Base-by-base conservation (phyloP, 2,888 invertebrate genomes). In the Omphaloscelis lunosa region DNA sequence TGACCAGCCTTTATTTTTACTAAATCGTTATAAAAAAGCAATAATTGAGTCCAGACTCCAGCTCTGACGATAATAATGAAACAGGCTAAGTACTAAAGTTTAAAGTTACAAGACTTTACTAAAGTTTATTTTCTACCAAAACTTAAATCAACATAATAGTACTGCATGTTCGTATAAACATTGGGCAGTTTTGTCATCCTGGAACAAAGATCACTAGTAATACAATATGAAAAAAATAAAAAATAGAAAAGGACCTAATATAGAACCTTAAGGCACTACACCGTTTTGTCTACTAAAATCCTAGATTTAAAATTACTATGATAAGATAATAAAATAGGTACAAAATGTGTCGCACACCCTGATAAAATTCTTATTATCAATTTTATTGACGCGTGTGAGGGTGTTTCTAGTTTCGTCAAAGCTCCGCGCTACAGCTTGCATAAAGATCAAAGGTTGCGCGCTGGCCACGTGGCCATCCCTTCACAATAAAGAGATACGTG, bases 381-480 rank as follows among this genome's bases (percentile, higher is more conserved):
- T 73, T 53, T 79, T 72, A 77, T 53, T 78, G 63, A 70, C 82
- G 72, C 58, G 66, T 63, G 72, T 23, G 77, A 77, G 85, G 85
- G 80, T 59, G 72, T 59, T 73, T 48, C 58, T 45, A 70, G 56
- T 79, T 66, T 75, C 39, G 59, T 61, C 70, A 80, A 75, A 75
- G 59, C 63, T 69, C 62, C 20, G 45, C 76, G 48, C 70, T 70
- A 68, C 67, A 65, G 77, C 77, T 80, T 86, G 87, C 85, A 79
- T 85, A 86, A 78, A 92, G 93, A 95, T 95, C 95, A 95, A 94
- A 94, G 92, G 92, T 77, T 86, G 81, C 72, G 82, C 76, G 83
- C 79, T 80, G 68, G 68, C 66, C 94, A 95, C 95, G 95, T 95
- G 95, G 66, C 91, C 80, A 82, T 89, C 87, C 90, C 89, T 89